Base-by-base conservation (phyloP, 2,113 vertebrate genomes). In the Verasper variegatus region DNA sequence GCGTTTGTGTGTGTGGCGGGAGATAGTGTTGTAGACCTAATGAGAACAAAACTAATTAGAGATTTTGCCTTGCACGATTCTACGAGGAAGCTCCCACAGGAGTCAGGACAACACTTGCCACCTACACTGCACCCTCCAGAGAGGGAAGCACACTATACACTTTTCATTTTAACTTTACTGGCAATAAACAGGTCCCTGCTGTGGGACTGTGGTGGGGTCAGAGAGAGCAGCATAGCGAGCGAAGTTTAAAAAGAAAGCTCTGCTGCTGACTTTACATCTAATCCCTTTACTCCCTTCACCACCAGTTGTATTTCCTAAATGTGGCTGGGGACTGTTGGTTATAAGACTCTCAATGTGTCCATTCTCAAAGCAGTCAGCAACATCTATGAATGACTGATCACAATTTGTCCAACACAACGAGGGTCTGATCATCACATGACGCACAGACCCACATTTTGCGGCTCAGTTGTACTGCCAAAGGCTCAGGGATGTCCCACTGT, bases 21-120 rank as follows among this genome's bases (percentile, higher is more conserved):
- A 88, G 73, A 81, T 74, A 76, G 76, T 49, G 45, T 83, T 79
- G 85, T 69, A 75, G 83, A 58, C 82, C 76, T 90, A 89, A 91
- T 91, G 86, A 85, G 84, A 88, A 80, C 88, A 91, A 89, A 91
- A 82, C 90, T 91, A 92, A 92, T 91, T 90, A 88, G 86, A 84
- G 80, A 80, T 84, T 84, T 86, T 86, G 86, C 73, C 79, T 72
- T 59, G 35, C 71, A 62, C 80, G 74, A 68, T 74, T 87, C 68
- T 27, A 83, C 64, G 31, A 54, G 68, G 68, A 69, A 13, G 20
- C 74, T 83, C 86, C 80, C 78, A 23, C 71, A 78, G 85, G 85
- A 87, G 62, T 35, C 69, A 14, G 60, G 56, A 83, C 72, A 86
- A 68, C 66, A 69, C 80, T 80, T 68, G 63, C 82, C 82, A 88